Evolutionary conservation across 2,797 vertebrate species (phyloP).

Genomic region (Dendrocincla tyrannina): DNA sequence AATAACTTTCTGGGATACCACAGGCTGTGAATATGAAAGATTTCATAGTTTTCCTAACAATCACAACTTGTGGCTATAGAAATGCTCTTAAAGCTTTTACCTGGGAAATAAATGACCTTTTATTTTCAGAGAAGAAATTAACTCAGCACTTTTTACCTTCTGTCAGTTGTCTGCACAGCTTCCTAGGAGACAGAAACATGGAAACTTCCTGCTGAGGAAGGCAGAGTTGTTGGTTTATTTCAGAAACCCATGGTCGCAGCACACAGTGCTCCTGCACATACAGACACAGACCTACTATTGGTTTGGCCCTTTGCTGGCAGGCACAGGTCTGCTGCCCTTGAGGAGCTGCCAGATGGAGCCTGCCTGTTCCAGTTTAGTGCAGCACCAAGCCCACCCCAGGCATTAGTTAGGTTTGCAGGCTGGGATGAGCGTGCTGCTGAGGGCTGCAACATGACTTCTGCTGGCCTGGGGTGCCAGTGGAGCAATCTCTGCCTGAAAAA

Average conservation of each 20-base stretch:
- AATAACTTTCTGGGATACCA: neutral
- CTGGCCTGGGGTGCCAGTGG: neutral
- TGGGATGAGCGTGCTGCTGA: accelerated
- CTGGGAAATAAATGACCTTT: neutral
- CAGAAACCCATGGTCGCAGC: neutral
- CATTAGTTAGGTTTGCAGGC: neutral
- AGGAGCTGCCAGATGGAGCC: neutral
- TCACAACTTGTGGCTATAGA: neutral
- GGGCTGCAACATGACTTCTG: accelerated
- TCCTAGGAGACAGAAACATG: neutral
- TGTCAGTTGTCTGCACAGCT: neutral
- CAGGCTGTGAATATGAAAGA: neutral
- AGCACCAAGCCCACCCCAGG: neutral
- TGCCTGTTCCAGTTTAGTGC: neutral
- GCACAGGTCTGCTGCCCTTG: neutral
- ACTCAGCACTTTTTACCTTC: neutral
- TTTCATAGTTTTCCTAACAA: neutral
- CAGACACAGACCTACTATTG: accelerated
- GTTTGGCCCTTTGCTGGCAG: accelerated
- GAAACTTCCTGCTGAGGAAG: neutral
- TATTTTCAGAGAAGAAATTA: neutral
- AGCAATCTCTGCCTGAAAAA: neutral
- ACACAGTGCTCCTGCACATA: neutral
- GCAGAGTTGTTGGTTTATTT: neutral
- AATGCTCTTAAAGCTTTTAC: neutral